Base-by-base conservation (phyloP, 2,797 vertebrate species). In the Alauda arvensis region DNA sequence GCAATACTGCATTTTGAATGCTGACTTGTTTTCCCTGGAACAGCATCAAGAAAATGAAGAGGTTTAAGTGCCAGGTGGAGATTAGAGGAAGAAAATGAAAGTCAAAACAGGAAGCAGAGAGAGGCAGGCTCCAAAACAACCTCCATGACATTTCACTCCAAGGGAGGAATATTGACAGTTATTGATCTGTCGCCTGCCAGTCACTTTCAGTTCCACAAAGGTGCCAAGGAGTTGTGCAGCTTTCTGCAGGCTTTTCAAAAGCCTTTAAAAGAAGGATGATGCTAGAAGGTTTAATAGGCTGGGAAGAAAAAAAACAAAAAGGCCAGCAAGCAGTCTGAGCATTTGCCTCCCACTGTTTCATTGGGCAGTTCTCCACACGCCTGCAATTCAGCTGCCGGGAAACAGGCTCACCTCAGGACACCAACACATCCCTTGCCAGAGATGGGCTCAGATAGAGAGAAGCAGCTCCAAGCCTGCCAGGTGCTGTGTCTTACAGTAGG, bases 281-380 rank as follows among this genome's bases (percentile, higher is more conserved):
- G 46, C 37, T 55, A 9, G n/a, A 46, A 62, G 18, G 14, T 66
- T 87, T 77, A 87, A 80, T 24, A 59, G 31, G 26, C 39, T 55
- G 26, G 33, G 29, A 18, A 28, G 4, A 5, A 5, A 5, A 11
- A 31, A 23, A 25, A 23, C 14, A 4, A 40, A 23, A 18, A 12
- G 11, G 21, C n/a, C 53, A 74, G 40, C 63, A 77, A 87, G 31
- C 56, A 68, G 52, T 46, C 29, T 14, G 37, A 78, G 76, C 23
- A 21, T 66, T 74, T 91, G 55, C 62, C 43, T 93, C 80, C 71
- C 61, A 9, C 56, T 74, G 80, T 71, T 89, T 67, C 3, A 0
- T 8, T 87, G 88, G 84, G 87, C 93, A 93, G 84, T 68, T 93
- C 88, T 94, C 59, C 87, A 90, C 90, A 91, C 29, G 90, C 79